Evolutionary conservation across 2,113 vertebrate genomes (phyloP).

Genomic region (Orycteropus afer): DNA sequence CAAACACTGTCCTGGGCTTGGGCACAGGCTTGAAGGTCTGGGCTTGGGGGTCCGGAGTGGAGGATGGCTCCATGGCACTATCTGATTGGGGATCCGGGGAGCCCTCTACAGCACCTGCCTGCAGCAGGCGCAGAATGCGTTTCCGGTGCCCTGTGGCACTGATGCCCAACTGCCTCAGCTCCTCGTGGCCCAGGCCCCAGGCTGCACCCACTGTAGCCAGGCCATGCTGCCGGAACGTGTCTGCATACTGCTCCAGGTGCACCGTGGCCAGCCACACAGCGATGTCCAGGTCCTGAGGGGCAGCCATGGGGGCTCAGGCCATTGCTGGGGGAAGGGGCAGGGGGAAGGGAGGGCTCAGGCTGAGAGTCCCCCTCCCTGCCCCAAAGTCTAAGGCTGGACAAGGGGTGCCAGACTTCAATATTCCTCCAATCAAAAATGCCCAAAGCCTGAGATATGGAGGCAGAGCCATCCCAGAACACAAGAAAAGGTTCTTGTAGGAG

Average conservation of each 20-base stretch:
- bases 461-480: background rate
- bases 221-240: conserved; percentile 90
- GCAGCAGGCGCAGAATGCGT: conserved; percentile 91
- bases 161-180: conserved; percentile 91
- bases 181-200: conserved; percentile 86
- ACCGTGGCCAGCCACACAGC: conserved; percentile 92
- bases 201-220: conserved; percentile 89
- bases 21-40: conserved; percentile 89
- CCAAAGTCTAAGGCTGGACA: conserved; percentile 53
- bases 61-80: conserved; percentile 71
- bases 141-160: conserved; percentile 96
- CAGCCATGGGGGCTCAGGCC: conserved; percentile 82
- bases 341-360: conserved; percentile 76
- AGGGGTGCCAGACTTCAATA: background rate
- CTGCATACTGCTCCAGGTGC: conserved; percentile 93
- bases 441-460: background rate
- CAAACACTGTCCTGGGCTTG: conserved; percentile 95
- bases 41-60: conserved; percentile 3
- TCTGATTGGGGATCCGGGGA: conserved; percentile 34
- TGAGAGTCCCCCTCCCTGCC: conserved; percentile 62
- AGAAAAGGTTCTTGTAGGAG: conserved; percentile 18
- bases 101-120: conserved; percentile 66
- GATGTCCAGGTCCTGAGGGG: conserved; percentile 88
- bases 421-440: conserved; percentile 41
- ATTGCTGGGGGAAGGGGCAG: conserved; percentile 77